Conservation (phyloP, 2,113 vertebrate species). For the Grammomys dolichurus region DNA sequence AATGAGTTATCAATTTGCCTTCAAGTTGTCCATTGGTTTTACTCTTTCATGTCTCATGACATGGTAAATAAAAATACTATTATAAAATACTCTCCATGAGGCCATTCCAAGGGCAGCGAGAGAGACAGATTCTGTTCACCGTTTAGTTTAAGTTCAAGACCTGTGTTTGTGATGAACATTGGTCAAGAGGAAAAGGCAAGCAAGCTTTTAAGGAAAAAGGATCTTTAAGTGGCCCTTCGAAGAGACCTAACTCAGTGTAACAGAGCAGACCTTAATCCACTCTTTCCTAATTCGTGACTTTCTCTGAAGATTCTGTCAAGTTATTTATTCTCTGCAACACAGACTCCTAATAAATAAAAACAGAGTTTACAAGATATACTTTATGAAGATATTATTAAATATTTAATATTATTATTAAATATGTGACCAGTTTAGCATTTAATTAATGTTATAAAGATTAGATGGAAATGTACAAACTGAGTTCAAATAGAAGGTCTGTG, state of each 20-base stretch:
- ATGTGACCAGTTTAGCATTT: not conserved
- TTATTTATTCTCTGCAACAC: not conserved
- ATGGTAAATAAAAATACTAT: not conserved
- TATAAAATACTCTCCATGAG: not conserved
- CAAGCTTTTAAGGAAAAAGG: not conserved
- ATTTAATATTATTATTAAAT: too few relatives aligned
- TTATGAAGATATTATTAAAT: not conserved
- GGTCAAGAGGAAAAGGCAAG: not conserved
- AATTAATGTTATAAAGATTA: conserved; percentile 41
- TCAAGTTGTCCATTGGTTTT: not conserved
- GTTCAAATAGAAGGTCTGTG: not conserved
- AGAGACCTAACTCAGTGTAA: conserved; percentile 45
- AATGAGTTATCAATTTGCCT: not conserved
- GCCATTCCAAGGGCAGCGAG: not conserved
- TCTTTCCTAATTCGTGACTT: not conserved
- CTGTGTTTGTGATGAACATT: conserved; percentile 36
- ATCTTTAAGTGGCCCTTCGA: conserved; percentile 18
- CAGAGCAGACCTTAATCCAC: not conserved
- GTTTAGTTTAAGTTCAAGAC: not conserved
- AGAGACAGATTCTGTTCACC: not conserved
- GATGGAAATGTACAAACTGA: not conserved
- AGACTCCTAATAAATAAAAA: not conserved
- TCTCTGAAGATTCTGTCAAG: not conserved
- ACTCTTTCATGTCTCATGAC: not conserved
- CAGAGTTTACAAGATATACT: not conserved